These are phyloP conservation scores for Trypoxylon attenuatum DNA, from an alignment of 2,888 invertebrate genomes.

Conservation along the genomic window DNA sequence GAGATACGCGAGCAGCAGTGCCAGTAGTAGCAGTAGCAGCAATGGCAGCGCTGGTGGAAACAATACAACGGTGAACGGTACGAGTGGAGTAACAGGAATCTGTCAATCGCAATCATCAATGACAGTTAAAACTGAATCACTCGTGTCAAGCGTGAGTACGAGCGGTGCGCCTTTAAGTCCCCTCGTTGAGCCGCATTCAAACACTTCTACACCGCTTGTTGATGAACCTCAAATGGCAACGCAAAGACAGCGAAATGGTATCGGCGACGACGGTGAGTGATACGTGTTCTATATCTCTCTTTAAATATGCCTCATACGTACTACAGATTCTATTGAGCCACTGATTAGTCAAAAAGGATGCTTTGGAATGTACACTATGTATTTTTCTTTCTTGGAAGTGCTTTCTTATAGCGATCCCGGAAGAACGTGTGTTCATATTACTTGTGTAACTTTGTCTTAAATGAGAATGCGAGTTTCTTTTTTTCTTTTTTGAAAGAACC, in stretches of 20 bases:
- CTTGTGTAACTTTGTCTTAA: not conserved
- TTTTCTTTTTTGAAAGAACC: not conserved
- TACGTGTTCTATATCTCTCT: not conserved
- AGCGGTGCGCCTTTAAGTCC: conserved; percentile 77
- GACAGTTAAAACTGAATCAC: conserved; percentile 66
- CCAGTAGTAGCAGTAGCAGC: too few species aligned
- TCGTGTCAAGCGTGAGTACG: conserved; percentile 68
- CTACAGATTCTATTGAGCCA: conserved; percentile 7
- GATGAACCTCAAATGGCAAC: conserved; percentile 76
- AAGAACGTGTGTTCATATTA: not conserved
- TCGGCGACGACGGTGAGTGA: conserved; percentile 71
- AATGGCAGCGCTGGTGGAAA: conserved; percentile 40
- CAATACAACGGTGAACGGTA: conserved; percentile 50
- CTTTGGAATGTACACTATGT: conserved; percentile 33
- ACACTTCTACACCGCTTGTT: conserved; percentile 80
- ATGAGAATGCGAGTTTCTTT: not conserved
- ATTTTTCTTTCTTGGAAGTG: conserved; percentile 22
- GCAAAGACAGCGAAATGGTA: conserved; percentile 69
- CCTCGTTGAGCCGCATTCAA: conserved; percentile 80
- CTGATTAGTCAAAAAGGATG: conserved; percentile 6
- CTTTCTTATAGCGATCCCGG: conserved; percentile 28
- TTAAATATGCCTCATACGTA: conserved; percentile 2
- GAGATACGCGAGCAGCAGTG: conserved; percentile 63
- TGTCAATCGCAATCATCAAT: conserved; percentile 66
- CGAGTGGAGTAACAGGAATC: conserved; percentile 45